Evolutionary conservation across 2,888 invertebrate genomes (phyloP), one percentile per base, ranked within the genome.

Genomic region (Ischnura elegans): DNA sequence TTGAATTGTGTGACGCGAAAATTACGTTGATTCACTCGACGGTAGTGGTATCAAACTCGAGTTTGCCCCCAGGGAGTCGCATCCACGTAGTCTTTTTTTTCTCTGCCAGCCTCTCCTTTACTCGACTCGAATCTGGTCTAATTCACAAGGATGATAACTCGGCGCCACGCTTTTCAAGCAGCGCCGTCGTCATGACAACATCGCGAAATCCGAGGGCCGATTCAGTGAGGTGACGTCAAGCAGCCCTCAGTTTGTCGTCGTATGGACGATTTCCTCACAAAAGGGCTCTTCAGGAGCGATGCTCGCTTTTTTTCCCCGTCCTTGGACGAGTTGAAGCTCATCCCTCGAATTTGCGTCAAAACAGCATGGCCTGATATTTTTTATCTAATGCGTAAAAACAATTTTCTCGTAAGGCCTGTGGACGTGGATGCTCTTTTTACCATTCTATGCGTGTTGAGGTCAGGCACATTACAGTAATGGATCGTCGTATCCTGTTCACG

Each of bases 1-100:
- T 61, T n/a, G n/a, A n/a, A 61, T 61, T 61, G 61, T 61, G 25
- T 61, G n/a, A 61, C 61, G 61, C n/a, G 61, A 61, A 61, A 61
- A 61, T n/a, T 61, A 61, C n/a, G 21, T n/a, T n/a, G 61, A 61
- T 61, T 3, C 61, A 6, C 61, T 13, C 61, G 0, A 51, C 10
- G 51, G n/a, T 51, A 19, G 51, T 51, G 19, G 51, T n/a, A 25
- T 61, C 0, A 61, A 0, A 25, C 6, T n/a, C 6, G 0, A 25
- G n/a, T 3, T n/a, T n/a, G 61, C 61, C n/a, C 61, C n/a, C 21
- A 8, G 51, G 51, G 51, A 51, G 51, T 19, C 61, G n/a, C n/a
- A 61, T 8, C n/a, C 0, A 8, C 61, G 25, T n/a, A n/a, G 8
- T 61, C 61, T 0, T n/a, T 76, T 13, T 29, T 76, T 36, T 25